Conservation (phyloP, 2,888 invertebrate genomes). For the Hypolimnas misippus region DNA sequence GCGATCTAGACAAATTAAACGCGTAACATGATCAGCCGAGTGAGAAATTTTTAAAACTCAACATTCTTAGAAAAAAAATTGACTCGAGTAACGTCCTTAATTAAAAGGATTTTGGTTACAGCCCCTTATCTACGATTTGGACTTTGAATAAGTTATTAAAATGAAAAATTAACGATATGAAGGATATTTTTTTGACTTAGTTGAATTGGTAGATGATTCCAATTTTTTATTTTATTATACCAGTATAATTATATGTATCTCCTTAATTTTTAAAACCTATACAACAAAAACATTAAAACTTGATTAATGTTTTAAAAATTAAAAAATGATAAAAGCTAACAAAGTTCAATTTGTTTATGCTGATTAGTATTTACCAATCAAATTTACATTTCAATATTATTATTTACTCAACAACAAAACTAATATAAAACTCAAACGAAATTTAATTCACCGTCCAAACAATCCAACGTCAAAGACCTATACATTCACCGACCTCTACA, state of each 20-base stretch:
- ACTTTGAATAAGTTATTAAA: not conserved
- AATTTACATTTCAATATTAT: not conserved
- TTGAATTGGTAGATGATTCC: too few relatives aligned
- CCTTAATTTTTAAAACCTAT: too few relatives aligned
- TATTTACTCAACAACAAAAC: not conserved
- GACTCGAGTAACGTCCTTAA: constrained; percentile 21
- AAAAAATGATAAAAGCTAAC: too few relatives aligned
- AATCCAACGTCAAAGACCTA: constrained; percentile 16
- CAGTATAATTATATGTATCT: too few relatives aligned
- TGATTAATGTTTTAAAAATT: too few relatives aligned
- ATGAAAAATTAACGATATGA: not conserved
- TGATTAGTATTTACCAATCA: too few relatives aligned
- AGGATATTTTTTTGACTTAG: not conserved
- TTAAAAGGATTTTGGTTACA: constrained; percentile 24
- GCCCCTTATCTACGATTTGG: constrained; percentile 6
- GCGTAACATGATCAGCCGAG: constrained; percentile 75
- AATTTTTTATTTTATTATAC: too few relatives aligned
- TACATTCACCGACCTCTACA: constrained; percentile 45
- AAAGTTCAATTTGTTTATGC: too few relatives aligned
- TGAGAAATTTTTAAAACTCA: constrained; percentile 45
- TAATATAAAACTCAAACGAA: not conserved
- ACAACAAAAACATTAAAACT: too few relatives aligned
- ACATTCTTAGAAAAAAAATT: constrained; percentile 55
- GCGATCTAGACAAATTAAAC: constrained; percentile 81
- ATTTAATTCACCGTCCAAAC: constrained; percentile 18